Percentiles rank a stretch among this genome's conserved stretches.
phyloP scores from a whole-genome alignment of 2,113 vertebrate genomes.

The Elaphurus davidianus region DNA sequence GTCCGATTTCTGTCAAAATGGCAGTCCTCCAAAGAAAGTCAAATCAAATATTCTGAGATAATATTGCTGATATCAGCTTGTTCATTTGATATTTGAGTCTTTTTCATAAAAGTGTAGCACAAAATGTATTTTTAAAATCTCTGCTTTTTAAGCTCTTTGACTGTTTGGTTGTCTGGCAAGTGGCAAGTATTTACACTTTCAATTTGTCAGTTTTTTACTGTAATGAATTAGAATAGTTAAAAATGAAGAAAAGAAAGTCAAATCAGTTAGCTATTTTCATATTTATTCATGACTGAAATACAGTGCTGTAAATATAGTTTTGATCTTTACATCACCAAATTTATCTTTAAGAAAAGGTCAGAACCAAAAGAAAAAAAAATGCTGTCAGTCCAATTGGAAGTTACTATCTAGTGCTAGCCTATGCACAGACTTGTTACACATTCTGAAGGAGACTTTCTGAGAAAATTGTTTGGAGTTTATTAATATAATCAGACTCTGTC shows the following conservation, averaged over 20 bases:
- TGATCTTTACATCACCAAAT: background rate
- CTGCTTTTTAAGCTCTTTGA: background rate
- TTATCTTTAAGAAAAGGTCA: background rate
- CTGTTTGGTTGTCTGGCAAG: background rate
- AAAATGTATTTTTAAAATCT: slow-evolving; percentile 3
- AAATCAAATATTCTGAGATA: background rate
- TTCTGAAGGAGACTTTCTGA: background rate
- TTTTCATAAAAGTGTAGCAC: background rate
- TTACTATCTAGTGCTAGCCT: background rate
- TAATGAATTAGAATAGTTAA: background rate
- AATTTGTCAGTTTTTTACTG: background rate
- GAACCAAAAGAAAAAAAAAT: background rate
- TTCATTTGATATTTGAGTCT: background rate
- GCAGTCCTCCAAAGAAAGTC: background rate
- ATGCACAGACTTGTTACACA: background rate
- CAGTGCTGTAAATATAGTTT: background rate
- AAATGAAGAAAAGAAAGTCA: background rate
- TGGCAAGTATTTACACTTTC: background rate
- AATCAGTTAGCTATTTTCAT: slow-evolving; percentile 18
- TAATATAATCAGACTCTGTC: background rate
- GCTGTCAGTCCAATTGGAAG: background rate
- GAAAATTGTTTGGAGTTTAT: background rate
- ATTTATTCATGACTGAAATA: slow-evolving; percentile 8
- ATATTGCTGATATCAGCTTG: background rate
- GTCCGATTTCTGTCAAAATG: background rate